phyloP scores from a whole-genome alignment of 2,113 vertebrate genomes.

The Thymallus thymallus region DNA sequence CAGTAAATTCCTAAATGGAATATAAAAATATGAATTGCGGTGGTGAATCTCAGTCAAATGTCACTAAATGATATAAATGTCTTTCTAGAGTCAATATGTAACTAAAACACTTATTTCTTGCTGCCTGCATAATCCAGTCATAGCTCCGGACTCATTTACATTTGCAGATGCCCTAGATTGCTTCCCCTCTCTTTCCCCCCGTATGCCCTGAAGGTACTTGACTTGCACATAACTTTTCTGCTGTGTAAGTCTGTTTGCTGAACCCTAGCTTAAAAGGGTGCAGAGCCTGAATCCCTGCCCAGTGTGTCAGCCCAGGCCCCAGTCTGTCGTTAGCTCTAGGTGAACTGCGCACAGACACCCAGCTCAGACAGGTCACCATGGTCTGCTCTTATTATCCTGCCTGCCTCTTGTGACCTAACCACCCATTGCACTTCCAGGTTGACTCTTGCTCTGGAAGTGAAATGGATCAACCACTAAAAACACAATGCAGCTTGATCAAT shows the following conservation, averaged over 20 bases:
- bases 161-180: constrained; percentile 35
- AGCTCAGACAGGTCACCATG: neutral
- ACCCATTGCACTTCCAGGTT: neutral
- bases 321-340: neutral
- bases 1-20: neutral
- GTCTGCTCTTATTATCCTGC: neutral
- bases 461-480: too few relatives aligned
- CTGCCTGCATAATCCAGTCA: constrained; percentile 12
- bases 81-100: neutral
- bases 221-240: constrained; percentile 19
- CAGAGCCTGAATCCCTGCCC: constrained; percentile 17
- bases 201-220: constrained; percentile 29
- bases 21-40: neutral
- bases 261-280: constrained; percentile 18
- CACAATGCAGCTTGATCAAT: too few relatives aligned
- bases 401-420: neutral
- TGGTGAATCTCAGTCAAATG: neutral
- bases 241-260: constrained; percentile 18
- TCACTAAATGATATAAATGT: neutral
- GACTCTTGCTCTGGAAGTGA: too few relatives aligned
- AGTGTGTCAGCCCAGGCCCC: constrained; percentile 14
- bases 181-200: constrained; percentile 14
- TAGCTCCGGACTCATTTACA: neutral
- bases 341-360: neutral
- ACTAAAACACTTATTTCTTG: neutral